Base-by-base conservation (phyloP, 1,140 invertebrate species). In the Xylocopa sonorina region DNA sequence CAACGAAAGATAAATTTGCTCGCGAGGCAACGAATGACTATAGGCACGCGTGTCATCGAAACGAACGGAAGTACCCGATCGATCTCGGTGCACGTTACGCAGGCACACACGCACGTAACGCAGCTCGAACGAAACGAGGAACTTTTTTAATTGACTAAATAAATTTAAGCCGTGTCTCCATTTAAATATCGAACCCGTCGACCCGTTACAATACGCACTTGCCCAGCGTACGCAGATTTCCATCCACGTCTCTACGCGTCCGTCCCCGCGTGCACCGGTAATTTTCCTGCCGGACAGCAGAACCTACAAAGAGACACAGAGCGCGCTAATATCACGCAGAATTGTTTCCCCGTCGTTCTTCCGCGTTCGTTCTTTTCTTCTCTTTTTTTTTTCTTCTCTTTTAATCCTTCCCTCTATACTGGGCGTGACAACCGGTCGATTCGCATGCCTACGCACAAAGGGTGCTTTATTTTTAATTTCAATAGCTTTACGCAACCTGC, bases 381-480 rank as follows among this genome's bases (percentile, higher is more conserved):
- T 27, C 24, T 2, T 24, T 29, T 12, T n/a, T 51, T 51, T 16
- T 3, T 21, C 48, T 4, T 51, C 6, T 18, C 9, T 21, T 48
- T 53, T 51, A n/a, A n/a, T 29, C 24, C 7, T 43, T n/a, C 6
- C 16, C 16, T 38, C n/a, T n/a, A n/a, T n/a, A n/a, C 64, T 58
- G 74, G 51, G 38, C 53, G 29, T 76, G 64, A 71, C 55, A 41
- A 41, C 34, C 66, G 43, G 43, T 69, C 66, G 32, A 76, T 46
- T 41, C 38, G 48, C 34, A 46, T 4, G n/a, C n/a, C 51, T 55
- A 48, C 32, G 43, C 34, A 21, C 46, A 41, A 38, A 18, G 29
- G 43, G 3, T 24, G 9, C 29, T 27, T 74, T 63, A 74, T 62
- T 62, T 74, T 74, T 63, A 74, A 62, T 51, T 74, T 62, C 43